These are phyloP conservation scores for Byasa hedistus DNA, from an alignment of 2,888 invertebrate species.

Conservation along the genomic window DNA sequence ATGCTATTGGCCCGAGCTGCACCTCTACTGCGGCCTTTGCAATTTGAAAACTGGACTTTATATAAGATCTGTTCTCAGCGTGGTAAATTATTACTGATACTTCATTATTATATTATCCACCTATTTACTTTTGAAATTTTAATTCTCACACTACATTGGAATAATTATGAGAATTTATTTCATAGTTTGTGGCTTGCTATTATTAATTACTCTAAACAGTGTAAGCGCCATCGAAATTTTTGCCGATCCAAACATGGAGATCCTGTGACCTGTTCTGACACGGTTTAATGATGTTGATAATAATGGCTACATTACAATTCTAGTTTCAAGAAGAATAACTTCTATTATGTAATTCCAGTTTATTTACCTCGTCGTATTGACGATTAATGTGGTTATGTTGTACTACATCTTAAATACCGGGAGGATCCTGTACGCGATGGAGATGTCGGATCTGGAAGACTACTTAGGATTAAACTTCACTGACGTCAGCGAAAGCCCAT, in stretches of 20 bases:
- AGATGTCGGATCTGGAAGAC: conserved; percentile 17
- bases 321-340: no score
- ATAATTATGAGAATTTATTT: no score
- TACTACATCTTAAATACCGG: conserved; percentile 8
- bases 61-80: conserved; percentile 31
- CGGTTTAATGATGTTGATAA: no score
- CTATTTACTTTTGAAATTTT: no score
- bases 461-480: conserved; percentile 16
- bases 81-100: conserved; percentile 28
- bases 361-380: background rate
- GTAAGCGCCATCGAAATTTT: no score
- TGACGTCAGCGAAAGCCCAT: conserved; percentile 2
- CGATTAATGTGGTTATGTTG: conserved; percentile 20
- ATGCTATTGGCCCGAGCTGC: conserved; percentile 37
- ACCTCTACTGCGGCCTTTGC: conserved; percentile 36
- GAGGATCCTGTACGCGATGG: background rate
- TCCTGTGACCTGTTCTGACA: no score
- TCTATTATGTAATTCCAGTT: background rate
- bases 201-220: no score
- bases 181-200: no score
- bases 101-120: no score
- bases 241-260: no score
- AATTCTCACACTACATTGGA: no score
- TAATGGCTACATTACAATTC: no score
- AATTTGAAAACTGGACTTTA: conserved; percentile 35